Conservation (phyloP, 2,888 invertebrate species). For the Lamellibrachia satsuma region DNA sequence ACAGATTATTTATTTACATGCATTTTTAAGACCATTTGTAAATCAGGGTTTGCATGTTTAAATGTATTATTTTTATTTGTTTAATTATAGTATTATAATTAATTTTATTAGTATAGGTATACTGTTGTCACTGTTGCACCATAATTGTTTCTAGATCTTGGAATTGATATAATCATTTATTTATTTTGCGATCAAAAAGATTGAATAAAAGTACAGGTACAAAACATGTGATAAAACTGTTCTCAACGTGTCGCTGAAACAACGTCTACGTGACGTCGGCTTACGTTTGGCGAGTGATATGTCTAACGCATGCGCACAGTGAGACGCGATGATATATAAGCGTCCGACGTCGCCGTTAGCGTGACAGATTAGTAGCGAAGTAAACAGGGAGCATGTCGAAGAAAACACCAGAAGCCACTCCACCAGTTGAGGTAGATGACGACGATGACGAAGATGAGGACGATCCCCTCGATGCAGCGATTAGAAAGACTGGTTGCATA, state of each 20-base stretch:
- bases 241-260: background rate
- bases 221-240: background rate
- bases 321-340: background rate
- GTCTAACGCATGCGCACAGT: background rate
- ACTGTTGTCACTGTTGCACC: too few species aligned
- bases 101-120: too few species aligned
- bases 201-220: too few species aligned
- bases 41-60: too few species aligned
- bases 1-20: too few species aligned
- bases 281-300: background rate
- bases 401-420: background rate
- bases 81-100: too few species aligned
- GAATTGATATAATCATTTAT: too few species aligned
- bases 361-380: background rate
- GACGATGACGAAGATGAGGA: background rate
- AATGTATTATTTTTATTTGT: too few species aligned
- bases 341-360: background rate
- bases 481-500: background rate
- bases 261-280: background rate
- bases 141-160: too few species aligned
- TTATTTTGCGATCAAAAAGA: too few species aligned
- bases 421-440: background rate
- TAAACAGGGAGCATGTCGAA: constrained; percentile 7
- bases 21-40: too few species aligned
- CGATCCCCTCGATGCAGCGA: background rate